A percentile compares a stretch with the other conserved stretches of the same genome.
Conservation (phyloP, 2,113 vertebrate genomes). For the Zosterops japonicus region DNA sequence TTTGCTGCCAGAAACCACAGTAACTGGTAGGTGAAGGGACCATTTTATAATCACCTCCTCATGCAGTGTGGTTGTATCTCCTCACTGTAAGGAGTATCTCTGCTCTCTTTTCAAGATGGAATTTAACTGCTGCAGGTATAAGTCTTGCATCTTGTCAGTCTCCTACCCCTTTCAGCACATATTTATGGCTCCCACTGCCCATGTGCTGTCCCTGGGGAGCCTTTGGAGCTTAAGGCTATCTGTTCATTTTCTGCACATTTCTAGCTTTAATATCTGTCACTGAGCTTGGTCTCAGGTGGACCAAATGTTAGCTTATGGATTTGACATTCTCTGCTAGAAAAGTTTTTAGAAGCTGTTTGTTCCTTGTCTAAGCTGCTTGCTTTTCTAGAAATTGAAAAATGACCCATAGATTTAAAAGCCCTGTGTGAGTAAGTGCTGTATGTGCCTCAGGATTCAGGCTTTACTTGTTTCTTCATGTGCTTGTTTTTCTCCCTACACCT, state of each 20-base stretch:
- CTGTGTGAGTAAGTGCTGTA: not conserved
- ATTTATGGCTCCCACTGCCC: not conserved
- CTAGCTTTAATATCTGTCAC: not conserved
- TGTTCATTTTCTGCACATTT: not conserved
- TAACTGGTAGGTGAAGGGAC: not conserved
- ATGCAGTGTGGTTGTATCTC: fast-evolving
- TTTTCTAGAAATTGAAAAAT: constrained; percentile 1
- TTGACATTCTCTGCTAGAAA: not conserved
- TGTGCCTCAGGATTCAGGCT: not conserved
- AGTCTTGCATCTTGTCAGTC: not conserved
- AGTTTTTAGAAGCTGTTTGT: not conserved
- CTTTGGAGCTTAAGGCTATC: not conserved
- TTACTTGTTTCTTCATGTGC: not conserved
- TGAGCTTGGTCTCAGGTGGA: not conserved
- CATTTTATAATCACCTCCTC: not conserved
- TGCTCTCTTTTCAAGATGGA: not conserved
- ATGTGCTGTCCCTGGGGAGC: not conserved
- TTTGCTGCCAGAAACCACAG: not conserved
- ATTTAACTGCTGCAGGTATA: not conserved
- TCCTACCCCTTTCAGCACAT: not conserved
- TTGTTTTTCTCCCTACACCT: not conserved
- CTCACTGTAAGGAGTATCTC: not conserved
- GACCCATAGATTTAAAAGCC: not conserved
- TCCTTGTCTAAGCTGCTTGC: not conserved
- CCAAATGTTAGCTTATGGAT: not conserved